A percentile compares a stretch with the other conserved stretches of the same genome.
Evolutionary conservation across 2,888 invertebrate genomes (phyloP).

Genomic region (Cosmopolites sordidus): DNA sequence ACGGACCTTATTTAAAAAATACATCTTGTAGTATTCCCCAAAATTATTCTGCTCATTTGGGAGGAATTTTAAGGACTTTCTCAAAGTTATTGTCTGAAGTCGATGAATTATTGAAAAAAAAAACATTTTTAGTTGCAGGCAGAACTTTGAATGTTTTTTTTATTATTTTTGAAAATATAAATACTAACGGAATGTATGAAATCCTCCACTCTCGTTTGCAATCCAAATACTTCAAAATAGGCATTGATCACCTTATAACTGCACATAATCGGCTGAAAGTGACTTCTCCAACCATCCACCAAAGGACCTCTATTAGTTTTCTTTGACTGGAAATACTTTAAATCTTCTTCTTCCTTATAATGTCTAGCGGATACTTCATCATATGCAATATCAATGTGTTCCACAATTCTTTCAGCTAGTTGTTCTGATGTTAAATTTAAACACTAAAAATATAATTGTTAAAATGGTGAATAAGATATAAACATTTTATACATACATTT

Average conservation of each 20-base stretch:
- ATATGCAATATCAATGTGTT: conserved; percentile 81
- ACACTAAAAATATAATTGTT: conserved; percentile 56
- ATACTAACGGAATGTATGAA: conserved; percentile 72
- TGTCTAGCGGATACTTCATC: conserved; percentile 82
- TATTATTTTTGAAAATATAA: too few relatives aligned
- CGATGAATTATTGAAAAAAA: too few relatives aligned
- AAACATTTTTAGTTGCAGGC: too few relatives aligned
- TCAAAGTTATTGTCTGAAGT: too few relatives aligned
- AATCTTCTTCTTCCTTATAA: conserved; percentile 87
- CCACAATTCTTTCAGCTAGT: conserved; percentile 67
- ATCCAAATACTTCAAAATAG: conserved; percentile 88
- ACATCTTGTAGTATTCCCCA: too few relatives aligned
- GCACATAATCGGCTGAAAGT: conserved; percentile 80
- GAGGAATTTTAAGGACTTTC: too few relatives aligned
- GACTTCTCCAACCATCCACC: conserved; percentile 75
- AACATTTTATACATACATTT: conserved; percentile 63
- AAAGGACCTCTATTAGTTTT: conserved; percentile 82
- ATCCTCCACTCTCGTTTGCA: conserved; percentile 85
- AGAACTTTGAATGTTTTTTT: too few relatives aligned
- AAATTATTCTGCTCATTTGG: too few relatives aligned
- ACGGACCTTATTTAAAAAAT: too few relatives aligned
- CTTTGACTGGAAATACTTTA: conserved; percentile 74
- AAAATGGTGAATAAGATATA: not conserved
- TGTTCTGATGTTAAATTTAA: conserved; percentile 69
- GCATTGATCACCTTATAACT: conserved; percentile 85